Base-by-base conservation (phyloP, 2,797 vertebrate genomes). In the Clarias laeviceps region DNA sequence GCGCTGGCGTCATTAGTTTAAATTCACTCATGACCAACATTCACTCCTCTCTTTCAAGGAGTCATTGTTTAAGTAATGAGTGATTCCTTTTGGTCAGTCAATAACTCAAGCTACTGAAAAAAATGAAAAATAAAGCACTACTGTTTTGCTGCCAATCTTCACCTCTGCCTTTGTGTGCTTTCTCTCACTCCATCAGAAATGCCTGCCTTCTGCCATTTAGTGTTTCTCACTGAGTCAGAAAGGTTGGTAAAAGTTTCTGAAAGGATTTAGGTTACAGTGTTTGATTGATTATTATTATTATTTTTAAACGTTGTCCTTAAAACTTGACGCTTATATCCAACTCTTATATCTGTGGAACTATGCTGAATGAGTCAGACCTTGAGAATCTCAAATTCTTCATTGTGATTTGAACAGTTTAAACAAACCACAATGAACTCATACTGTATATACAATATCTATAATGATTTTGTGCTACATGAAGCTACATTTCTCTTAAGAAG, bases 161-260 rank as follows among this genome's bases (percentile, higher is more conserved):
- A 32, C 29, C 4, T 34, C 9, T 24, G 0, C 24, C n/a, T 27
- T 3, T 50, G 2, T 27, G 22, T n/a, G 27, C 45, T 76, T 76
- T 24, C 20, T 18, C n/a, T 78, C 20, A 29, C 6, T 59, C 20
- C 11, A 24, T 78, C 9, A 34, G 34, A 29, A 77, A 59, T 59
- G n/a, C 73, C 50, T 57, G 74, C 12, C 74, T 34, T 3, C 6
- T 61, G 12, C 4, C 34, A 8, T 59, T 32, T 77, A 32, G 54
- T 59, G 59, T 78, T 34, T 34, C 11, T 34, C 7, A 34, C 18
- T 15, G 20, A 64, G 34, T 64, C 14, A 34, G 59, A 59, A 5
- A 78, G 56, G 20, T 78, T 61, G 76, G 32, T 45, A 2, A 64
- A 64, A 45, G 34, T 80, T 80, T 64, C 22, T 27, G 34, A 80